Evolutionary conservation across 2,888 invertebrate genomes (phyloP).

Genomic region (Stenotaenia linearis): DNA sequence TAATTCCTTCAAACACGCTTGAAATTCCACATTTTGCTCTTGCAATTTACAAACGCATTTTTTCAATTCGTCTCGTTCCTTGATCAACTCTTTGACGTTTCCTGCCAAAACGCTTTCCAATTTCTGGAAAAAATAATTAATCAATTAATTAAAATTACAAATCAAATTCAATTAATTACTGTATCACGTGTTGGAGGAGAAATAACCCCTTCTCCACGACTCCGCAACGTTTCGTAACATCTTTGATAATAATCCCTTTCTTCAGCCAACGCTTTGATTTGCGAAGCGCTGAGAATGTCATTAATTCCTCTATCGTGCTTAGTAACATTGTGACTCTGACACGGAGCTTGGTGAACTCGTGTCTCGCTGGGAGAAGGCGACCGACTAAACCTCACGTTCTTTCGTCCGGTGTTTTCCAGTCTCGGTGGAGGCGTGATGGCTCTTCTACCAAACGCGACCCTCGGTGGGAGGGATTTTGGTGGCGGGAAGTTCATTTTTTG

Average conservation of each 20-base stretch:
- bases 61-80: neutral
- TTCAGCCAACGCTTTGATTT: neutral
- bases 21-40: neutral
- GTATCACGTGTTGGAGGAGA: neutral
- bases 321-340: neutral
- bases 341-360: neutral
- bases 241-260: constrained; percentile 29
- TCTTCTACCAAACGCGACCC: neutral
- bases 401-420: neutral
- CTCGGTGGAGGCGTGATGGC: constrained; percentile 28
- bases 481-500: neutral
- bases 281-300: neutral
- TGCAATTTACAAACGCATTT: neutral
- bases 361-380: neutral
- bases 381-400: neutral
- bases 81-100: neutral
- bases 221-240: neutral
- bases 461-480: neutral
- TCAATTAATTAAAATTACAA: neutral
- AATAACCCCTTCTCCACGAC: neutral
- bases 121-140: neutral
- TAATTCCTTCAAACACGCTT: neutral
- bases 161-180: neutral
- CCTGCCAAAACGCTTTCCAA: neutral
- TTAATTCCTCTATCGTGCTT: neutral